Base-by-base conservation (phyloP, 2,113 vertebrate species). In the Uria lomvia region DNA sequence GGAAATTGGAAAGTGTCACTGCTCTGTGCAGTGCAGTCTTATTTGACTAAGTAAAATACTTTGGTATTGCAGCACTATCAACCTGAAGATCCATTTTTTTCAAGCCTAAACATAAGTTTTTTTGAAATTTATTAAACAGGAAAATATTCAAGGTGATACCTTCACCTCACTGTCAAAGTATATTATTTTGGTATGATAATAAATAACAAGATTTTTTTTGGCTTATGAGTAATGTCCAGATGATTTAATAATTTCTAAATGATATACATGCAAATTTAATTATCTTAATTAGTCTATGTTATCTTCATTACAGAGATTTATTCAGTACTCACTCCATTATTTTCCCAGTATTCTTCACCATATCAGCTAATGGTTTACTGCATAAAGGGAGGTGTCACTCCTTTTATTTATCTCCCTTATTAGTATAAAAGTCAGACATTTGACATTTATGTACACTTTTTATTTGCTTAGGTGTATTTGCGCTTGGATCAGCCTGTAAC, bases 401-500 rank as follows among this genome's bases (percentile, higher is more conserved):
- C 40, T 81, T 90, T 58, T 52, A 52, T 85, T 82, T 92, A n/a
- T 50, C 53, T 79, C 30, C 29, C n/a, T 70, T 86, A 29, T 84
- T 82, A 78, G 20, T 81, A 7, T 74, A 55, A 45, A 81, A 66
- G 53, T 66, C 78, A 86, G 67, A 58, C 32, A 32, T 77, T 60
- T 97, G 55, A 93, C 65, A 27, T 87, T 75, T 79, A 21, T 91
- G 49, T 70, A 22, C 42, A 18, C 50, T 53, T 89, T 87, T 82
- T 93, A 52, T 96, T 96, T 96, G 23, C 43, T 65, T 92, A 99
- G 99, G 99, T 99, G 30, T 99, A 99, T 96, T 96, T 98, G 93
- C 98, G 99, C 18, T 97, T 99, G 97, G 99, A 99, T 98, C 99
- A 99, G 87, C 99, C 99, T 52, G 94, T 99, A 94, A 99, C 99